Evolutionary conservation across 2,888 invertebrate species (phyloP), one percentile per base, ranked within the genome.

Genomic region (Dendrolimus pini): DNA sequence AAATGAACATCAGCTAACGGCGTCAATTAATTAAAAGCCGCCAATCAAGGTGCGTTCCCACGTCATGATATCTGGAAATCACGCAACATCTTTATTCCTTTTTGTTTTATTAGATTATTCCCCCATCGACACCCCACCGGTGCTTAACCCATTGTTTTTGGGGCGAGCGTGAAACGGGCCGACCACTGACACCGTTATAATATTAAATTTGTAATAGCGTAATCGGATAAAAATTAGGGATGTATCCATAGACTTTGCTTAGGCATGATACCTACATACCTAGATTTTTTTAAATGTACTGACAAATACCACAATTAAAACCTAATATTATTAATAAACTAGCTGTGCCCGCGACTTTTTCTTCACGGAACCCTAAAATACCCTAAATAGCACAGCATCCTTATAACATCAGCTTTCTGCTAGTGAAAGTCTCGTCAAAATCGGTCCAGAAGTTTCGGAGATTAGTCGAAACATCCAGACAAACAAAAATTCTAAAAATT

Each of bases 21-120:
- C 70, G 69, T 83, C 83, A 88, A 89, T 88, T 90, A 89, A 90
- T 89, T 85, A 88, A 83, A 59, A 73, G 70, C 69, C 70, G 78
- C 78, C 83, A 88, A 89, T 86, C 85, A 89, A 89, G 85, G 88
- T 83, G 80, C 69, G 78, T 89, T 89, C 88, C 87, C 86, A 85
- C 85, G 84, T 64, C 74, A 75, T 85, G 85, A 89, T 89, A 87
- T 83, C 87, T 82, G 75, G 67, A 83, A 89, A 90, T 90, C 90
- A 90, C 89, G 90, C 90, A 89, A 90, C 89, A 89, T 90, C 90
- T 90, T 89, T 81, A 89, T 86, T 79, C 79, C 71, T 78, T 82
- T 47, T 47, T 47, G 47, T 47, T 47, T 47, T 82, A 83, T 84
- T 83, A 77, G 81, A 84, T 84, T 83, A 78, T 67, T 70, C 73